Evolutionary conservation across 2,888 invertebrate species (phyloP).

Genomic region (Lycia hirtaria): DNA sequence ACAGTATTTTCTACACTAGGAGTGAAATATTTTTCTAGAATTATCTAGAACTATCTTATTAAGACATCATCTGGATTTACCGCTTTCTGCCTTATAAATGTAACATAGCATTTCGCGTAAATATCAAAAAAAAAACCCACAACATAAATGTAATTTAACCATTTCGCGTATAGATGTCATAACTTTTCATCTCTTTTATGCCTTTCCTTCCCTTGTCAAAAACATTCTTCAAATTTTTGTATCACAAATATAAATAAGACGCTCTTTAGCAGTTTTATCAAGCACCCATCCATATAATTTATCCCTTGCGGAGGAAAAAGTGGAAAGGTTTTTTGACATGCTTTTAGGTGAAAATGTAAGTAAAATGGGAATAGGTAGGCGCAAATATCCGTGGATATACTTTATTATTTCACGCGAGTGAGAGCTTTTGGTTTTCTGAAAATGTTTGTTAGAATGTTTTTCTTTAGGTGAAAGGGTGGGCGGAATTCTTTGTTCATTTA

Average conservation of each 20-base stretch:
- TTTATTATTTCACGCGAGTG: slow-evolving; percentile 2
- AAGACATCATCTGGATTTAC: no score
- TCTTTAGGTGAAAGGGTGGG: no score
- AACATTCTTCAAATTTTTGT: not conserved
- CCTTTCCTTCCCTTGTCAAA: not conserved
- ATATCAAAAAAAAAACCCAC: no score
- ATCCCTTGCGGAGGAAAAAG: slow-evolving; percentile 9
- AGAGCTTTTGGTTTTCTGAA: not conserved
- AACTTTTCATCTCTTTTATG: not conserved
- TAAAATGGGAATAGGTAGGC: not conserved
- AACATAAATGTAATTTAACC: no score
- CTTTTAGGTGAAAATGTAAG: slow-evolving; percentile 18
- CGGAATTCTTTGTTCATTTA: no score
- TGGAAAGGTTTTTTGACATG: slow-evolving; percentile 10
- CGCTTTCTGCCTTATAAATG: no score
- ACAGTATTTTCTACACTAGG: no score
- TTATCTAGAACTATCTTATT: no score
- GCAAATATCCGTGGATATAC: not conserved
- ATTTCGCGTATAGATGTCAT: no score
- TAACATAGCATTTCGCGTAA: no score
- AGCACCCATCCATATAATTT: slow-evolving; percentile 9
- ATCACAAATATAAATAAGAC: not conserved
- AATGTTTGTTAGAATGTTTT: not conserved
- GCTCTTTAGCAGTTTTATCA: slow-evolving; percentile 28
- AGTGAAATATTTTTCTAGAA: no score